Conservation (phyloP, 2,888 invertebrate species). For the Monoplex corrugatus region DNA sequence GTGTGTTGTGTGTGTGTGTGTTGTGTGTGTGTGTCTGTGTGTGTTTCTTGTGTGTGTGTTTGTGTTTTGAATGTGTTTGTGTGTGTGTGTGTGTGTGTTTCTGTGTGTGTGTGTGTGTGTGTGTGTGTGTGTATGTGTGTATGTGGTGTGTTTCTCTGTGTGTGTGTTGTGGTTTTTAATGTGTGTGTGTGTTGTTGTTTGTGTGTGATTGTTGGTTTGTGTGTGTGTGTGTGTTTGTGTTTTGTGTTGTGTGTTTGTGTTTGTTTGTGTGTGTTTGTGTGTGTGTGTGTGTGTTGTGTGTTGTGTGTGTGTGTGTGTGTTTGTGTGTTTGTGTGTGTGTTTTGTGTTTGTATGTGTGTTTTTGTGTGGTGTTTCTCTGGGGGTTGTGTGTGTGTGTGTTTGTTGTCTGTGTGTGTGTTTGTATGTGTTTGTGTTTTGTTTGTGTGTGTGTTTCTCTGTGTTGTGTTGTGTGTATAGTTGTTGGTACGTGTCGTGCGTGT, state of each 20-base stretch:
- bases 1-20: constrained; percentile 24
- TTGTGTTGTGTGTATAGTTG: not conserved
- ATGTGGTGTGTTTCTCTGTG: not conserved
- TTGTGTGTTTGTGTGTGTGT: constrained; percentile 15
- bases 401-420: not conserved
- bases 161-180: not conserved
- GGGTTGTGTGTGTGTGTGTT: not conserved
- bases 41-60: constrained; percentile 33
- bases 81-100: no score
- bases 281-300: constrained; percentile 13
- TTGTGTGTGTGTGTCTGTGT: constrained; percentile 23
- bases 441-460: not conserved
- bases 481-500: not conserved
- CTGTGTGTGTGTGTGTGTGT: no score
- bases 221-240: not conserved
- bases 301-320: constrained; percentile 23
- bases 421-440: not conserved
- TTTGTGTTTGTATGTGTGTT: not conserved
- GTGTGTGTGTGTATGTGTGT: no score
- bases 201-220: no score
- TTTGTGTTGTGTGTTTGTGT: not conserved
- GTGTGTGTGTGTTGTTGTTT: not conserved
- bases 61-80: not conserved
- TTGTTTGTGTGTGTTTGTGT: not conserved
- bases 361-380: constrained; percentile 25